Evolutionary conservation across 2,888 invertebrate species (phyloP).

Genomic region (Rotaria magnacalcarata): DNA sequence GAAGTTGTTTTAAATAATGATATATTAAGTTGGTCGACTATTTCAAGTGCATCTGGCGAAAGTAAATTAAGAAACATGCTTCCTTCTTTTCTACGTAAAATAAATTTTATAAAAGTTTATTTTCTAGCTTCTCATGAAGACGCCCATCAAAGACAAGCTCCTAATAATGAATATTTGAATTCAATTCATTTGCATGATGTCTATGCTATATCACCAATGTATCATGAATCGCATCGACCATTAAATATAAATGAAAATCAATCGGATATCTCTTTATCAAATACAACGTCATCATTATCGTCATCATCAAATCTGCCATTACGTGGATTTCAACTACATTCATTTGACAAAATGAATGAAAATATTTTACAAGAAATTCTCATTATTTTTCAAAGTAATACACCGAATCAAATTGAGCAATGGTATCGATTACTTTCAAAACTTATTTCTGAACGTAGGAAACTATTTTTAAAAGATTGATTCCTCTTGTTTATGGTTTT

Average conservation of each 20-base stretch:
- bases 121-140: neutral
- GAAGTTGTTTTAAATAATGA: neutral
- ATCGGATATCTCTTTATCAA: neutral
- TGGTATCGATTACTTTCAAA: conserved; percentile 6
- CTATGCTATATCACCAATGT: conserved; percentile 11
- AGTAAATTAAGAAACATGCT: neutral
- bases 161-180: neutral
- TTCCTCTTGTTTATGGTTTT: neutral
- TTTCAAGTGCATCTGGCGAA: neutral
- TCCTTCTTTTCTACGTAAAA: too few species aligned
- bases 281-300: neutral
- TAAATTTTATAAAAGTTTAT: neutral
- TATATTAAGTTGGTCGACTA: neutral
- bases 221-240: neutral
- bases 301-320: neutral
- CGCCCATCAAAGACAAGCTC: neutral
- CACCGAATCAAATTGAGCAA: conserved; percentile 2
- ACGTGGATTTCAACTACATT: conserved; percentile 22
- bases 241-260: neutral
- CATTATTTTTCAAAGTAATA: conserved; percentile 3
- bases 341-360: neutral
- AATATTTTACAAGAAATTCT: conserved; percentile 21
- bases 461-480: neutral
- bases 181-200: neutral
- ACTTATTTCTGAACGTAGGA: neutral